Base-by-base conservation (phyloP, 2,113 vertebrate genomes). In the Bubo bubo region DNA sequence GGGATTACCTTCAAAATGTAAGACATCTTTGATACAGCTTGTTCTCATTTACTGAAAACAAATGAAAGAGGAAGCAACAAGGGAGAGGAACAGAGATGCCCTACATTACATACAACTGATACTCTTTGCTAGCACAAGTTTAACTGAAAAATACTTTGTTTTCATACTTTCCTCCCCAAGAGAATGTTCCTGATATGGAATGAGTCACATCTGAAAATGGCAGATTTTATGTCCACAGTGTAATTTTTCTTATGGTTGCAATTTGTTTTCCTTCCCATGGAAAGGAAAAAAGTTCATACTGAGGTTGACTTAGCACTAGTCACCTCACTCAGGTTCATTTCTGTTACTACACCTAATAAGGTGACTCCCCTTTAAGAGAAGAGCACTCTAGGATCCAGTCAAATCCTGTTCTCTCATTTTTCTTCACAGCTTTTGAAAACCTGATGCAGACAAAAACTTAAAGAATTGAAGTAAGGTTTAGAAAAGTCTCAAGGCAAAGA, bases 1-100 rank as follows among this genome's bases (percentile, higher is more conserved):
- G 84, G 68, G 81, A 66, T 84, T 88, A 87, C 67, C 86, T 95
- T 95, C 86, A 96, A 94, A 97, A 94, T 13, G 32, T 72, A 75
- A 95, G 86, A 22, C 59, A 52, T 39, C 60, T 92, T 95, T 96
- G 95, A 95, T 79, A 91, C 30, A 79, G 26, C 59, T 94, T 91
- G 70, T 97, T 97, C 86, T 82, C 66, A 87, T 94, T 95, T 95
- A 83, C 62, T 67, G 82, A 91, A 94, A 93, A 92, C 41, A 95
- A 96, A 95, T 62, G 91, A 91, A 94, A 96, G 50, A 77, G 26
- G 45, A 68, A 95, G 64, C 17, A 68, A 79, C 1, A 0, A 90
- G 79, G 62, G 72, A 77, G 28, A 88, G 30, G 68, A 83, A 88
- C 37, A 80, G 66, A 97, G 62, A 87, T 93, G 26, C 10, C 41